Base-by-base conservation (phyloP, 2,113 vertebrate genomes). In the Pollachius pollachius region DNA sequence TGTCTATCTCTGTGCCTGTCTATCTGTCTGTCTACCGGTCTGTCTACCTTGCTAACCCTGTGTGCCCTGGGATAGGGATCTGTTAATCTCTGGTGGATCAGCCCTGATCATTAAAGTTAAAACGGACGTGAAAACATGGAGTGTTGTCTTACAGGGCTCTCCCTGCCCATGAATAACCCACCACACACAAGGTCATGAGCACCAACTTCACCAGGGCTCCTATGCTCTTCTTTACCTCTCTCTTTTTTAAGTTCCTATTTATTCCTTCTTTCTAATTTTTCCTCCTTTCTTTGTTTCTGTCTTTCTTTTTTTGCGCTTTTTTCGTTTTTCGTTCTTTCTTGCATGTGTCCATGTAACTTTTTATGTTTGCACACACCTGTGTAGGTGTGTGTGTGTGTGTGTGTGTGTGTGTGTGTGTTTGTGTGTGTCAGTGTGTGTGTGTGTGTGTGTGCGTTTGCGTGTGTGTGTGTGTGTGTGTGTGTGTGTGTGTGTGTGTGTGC, bases 81-180 rank as follows among this genome's bases (percentile, higher is more conserved):
- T 18, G 62, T 12, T 64, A 11, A 37, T 37, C 18, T 27, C 17
- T 25, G 1, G 69, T 68, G 65, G 80, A 77, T 77, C 70, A 68
- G 76, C 27, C 62, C 18, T 34, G 52, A 67, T 84, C 79, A 85
- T 89, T 85, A 79, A 85, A 82, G 74, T 75, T 84, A 68, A 70
- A 81, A 75, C 65, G 67, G 71, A 48, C 41, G 64, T 62, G 65
- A 65, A 48, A 48, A 48, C 41, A 30, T 30, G 30, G 64, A 63
- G 73, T 73, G 21, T 73, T 52, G 18, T 69, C 71, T 89, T 88
- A 76, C 70, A 64, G 27, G 79, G 78, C 75, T 54, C 84, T 75
- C 80, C 71, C 54, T n/a, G 15, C 54, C 54, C 54, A 57, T 57
- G 54, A 57, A 57, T 57, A 57, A 57, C 15, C 54, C 54, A 57